Percentiles rank a stretch among this genome's conserved stretches.
Conservation (phyloP, 2,797 vertebrate species). For the Characodon lateralis region DNA sequence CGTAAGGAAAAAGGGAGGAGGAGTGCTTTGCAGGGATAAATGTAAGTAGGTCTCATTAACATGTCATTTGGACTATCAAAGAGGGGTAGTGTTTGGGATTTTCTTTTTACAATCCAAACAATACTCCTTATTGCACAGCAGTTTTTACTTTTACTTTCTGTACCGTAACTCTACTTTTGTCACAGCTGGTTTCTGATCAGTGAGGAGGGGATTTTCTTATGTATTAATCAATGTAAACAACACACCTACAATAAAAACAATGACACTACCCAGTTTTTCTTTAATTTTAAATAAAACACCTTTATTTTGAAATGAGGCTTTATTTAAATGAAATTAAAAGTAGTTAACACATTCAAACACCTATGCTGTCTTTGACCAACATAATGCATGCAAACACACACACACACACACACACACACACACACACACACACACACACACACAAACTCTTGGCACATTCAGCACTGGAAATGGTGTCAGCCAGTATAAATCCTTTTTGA, state of each 20-base stretch:
- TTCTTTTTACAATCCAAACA: constrained; percentile 34
- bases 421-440: constrained; percentile 37
- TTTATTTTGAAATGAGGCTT: constrained; percentile 1
- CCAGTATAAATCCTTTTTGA: constrained; percentile 80
- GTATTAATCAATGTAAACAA: constrained; percentile 4
- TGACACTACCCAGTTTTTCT: background rate
- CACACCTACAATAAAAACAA: background rate
- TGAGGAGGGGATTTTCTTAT: constrained; percentile 29
- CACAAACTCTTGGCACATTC: constrained; percentile 52
- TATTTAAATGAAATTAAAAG: constrained; percentile 5
- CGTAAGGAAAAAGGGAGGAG: constrained; percentile 29
- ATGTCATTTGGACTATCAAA: constrained; percentile 29
- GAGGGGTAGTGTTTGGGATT: constrained; percentile 38
- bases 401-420: constrained; percentile 27
- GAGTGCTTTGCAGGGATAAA: constrained; percentile 32
- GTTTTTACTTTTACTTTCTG: constrained; percentile 64
- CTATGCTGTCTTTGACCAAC: constrained; percentile 38
- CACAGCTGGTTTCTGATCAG: constrained; percentile 14
- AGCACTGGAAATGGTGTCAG: constrained; percentile 74
- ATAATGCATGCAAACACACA: constrained; percentile 34
- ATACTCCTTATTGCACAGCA: background rate
- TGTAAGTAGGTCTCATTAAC: constrained; percentile 54
- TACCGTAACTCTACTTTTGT: constrained; percentile 24
- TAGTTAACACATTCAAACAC: constrained; percentile 25
- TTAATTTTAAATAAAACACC: constrained; percentile 4